Evolutionary conservation across 2,888 invertebrate species (phyloP), one percentile per base, ranked within the genome.

Genomic region (Dryocosmus kuriphilus): DNA sequence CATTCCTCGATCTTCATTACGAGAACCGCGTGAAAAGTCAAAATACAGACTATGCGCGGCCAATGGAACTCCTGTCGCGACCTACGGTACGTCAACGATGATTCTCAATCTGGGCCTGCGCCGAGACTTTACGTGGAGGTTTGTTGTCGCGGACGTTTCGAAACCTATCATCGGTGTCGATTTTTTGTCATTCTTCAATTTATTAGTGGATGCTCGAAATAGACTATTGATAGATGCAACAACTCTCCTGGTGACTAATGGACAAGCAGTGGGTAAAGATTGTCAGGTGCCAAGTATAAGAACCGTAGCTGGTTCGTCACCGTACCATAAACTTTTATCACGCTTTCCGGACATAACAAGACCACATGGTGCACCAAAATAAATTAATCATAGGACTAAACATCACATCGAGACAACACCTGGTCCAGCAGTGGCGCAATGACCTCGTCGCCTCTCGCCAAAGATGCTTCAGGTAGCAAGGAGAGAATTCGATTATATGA

Each of bases 91-190:
- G 7, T 77, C 79, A 1, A 73, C 80, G 1, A 67, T 88, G 1
- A 75, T 81, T 0, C 65, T 89, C 2, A 82, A 88, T 51, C 76
- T 89, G 6, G 87, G 87, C 6, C 79, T 89, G 7, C 83, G 85
- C n/a, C n/a, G n/a, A n/a, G n/a, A n/a, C n/a, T n/a, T n/a, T n/a
- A n/a, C n/a, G n/a, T n/a, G n/a, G n/a, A 27, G 82, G 1, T 90
- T 89, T 76, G 78, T 85, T 0, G 81, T 89, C 1, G 89, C 89
- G 0, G 87, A 90, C 65, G 86, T 89, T 7, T 77, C 86, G 0
- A 84, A 83, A 30, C 85, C 90, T 0, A 90, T 90, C 11, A 88
- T 90, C 22, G 88, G 89, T 1, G 87, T 84, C 2, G 89, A 90
- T 81, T 88, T 90, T 78, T 77, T 90, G 16, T 60, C 67, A 0